Evolutionary conservation across 2,113 vertebrate genomes (phyloP).

Genomic region (Antennarius striatus): DNA sequence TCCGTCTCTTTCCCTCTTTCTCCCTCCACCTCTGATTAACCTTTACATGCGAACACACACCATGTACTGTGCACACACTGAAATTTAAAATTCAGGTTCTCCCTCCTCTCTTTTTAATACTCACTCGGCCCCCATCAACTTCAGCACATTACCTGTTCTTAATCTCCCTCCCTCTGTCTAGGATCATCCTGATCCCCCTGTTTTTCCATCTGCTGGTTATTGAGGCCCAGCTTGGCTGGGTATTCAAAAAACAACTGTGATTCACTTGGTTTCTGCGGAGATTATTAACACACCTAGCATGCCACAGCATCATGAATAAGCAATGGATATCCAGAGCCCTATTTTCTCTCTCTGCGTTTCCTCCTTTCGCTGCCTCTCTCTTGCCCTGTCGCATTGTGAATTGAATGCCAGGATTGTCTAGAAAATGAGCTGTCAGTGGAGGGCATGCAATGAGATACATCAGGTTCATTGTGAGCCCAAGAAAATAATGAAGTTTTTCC

Average conservation of each 20-base stretch:
- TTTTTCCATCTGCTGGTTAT: conserved; percentile 70
- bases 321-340: conserved; percentile 73
- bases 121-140: conserved; percentile 67
- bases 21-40: conserved; percentile 63
- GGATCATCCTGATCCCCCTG: conserved; percentile 70
- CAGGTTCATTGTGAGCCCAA: conserved; percentile 75
- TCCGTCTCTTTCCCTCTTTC: conserved; percentile 5
- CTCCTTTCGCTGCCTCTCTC: conserved; percentile 45
- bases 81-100: conserved; percentile 72
- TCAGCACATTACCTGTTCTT: conserved; percentile 75
- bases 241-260: conserved; percentile 81
- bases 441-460: conserved; percentile 77
- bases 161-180: conserved; percentile 73
- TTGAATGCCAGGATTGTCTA: conserved; percentile 79
- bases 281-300: conserved; percentile 83
- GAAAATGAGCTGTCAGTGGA: conserved; percentile 82
- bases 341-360: conserved; percentile 68
- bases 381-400: conserved; percentile 55
- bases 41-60: conserved; percentile 61
- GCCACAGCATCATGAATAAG: conserved; percentile 79
- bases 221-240: conserved; percentile 64
- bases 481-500: conserved; percentile 80
- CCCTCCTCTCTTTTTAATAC: conserved; percentile 61
- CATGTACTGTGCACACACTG: conserved; percentile 41
- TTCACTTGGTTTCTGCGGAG: conserved; percentile 75